Percentiles rank a stretch among this genome's conserved stretches.
These are phyloP conservation scores for Parnassius mnemosyne DNA, from an alignment of 2,888 invertebrate species.

Conservation along the genomic window DNA sequence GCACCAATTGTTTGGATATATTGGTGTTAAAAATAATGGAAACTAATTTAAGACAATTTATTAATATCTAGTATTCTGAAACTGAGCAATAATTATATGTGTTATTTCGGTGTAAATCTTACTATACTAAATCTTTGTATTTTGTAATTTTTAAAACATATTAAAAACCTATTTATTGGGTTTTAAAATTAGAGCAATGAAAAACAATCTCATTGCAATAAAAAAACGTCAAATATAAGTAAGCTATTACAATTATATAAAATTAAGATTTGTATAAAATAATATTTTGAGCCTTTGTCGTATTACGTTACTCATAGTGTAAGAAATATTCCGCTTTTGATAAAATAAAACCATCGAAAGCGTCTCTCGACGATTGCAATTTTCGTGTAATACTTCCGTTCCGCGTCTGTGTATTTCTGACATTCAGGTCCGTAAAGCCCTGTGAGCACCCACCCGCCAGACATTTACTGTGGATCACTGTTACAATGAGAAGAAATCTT, in stretches of 20 bases:
- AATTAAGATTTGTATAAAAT: too few relatives aligned
- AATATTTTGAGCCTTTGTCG: background rate
- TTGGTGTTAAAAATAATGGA: background rate
- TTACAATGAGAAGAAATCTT: background rate
- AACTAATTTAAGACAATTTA: background rate
- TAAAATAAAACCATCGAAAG: background rate
- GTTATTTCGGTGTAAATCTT: background rate
- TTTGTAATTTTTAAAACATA: too few relatives aligned
- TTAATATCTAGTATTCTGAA: background rate
- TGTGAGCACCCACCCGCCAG: background rate
- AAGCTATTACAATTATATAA: too few relatives aligned
- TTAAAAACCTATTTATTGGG: too few relatives aligned
- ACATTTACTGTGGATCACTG: background rate
- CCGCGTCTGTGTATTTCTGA: background rate
- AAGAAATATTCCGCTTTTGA: background rate
- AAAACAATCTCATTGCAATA: too few relatives aligned
- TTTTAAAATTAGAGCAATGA: too few relatives aligned
- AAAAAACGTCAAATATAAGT: too few relatives aligned
- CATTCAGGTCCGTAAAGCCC: background rate
- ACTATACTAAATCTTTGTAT: too few relatives aligned
- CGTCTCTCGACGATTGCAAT: background rate
- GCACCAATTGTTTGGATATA: background rate
- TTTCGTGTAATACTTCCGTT: background rate
- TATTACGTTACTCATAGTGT: background rate
- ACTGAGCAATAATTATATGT: too few relatives aligned